Base-by-base conservation (phyloP, 2,113 vertebrate species). In the Epinephelus cyanopodus region DNA sequence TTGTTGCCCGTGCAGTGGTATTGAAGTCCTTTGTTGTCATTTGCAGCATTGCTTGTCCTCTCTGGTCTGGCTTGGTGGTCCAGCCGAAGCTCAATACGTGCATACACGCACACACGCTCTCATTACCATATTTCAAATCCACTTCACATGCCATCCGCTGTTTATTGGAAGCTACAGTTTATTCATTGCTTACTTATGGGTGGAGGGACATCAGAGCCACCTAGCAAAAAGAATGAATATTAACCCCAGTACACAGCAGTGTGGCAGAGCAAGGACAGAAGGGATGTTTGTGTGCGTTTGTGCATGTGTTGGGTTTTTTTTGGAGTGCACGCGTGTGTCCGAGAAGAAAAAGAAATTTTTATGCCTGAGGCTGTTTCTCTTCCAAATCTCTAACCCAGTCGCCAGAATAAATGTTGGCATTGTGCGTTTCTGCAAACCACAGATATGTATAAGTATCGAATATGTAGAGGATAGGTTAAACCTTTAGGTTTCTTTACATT, bases 131-230 rank as follows among this genome's bases (percentile, higher is more conserved):
- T 91, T 94, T 94, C 89, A 93, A 77, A 89, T 89, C 84, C 84
- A 90, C 77, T 94, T 82, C 84, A 62, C 82, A 61, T 47, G 48
- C 69, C 73, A n/a, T 63, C 54, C 60, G 17, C 69, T 83, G 85
- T 88, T 92, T 92, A 94, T 93, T 90, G 80, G 88, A 94, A 82
- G 86, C 90, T 93, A 89, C 86, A 90, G 87, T 82, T 91, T 85
- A 89, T 93, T 92, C 88, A 87, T 93, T 93, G 89, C 90, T 92
- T 92, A 90, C 88, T 93, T 91, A 83, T 89, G 77, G 90, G 87
- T 82, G 91, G 89, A 81, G 72, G 83, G 85, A 75, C 86, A 87
- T 90, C 83, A 61, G 77, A 92, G 71, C 56, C 90, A 92, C 73
- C 82, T 64, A 61, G 87, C 89, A 89, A 84, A 93, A 92, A 50